Evolutionary conservation across 2,797 vertebrate genomes (phyloP), one percentile per base, ranked within the genome.

Genomic region (Eupleurogrammus muticus): DNA sequence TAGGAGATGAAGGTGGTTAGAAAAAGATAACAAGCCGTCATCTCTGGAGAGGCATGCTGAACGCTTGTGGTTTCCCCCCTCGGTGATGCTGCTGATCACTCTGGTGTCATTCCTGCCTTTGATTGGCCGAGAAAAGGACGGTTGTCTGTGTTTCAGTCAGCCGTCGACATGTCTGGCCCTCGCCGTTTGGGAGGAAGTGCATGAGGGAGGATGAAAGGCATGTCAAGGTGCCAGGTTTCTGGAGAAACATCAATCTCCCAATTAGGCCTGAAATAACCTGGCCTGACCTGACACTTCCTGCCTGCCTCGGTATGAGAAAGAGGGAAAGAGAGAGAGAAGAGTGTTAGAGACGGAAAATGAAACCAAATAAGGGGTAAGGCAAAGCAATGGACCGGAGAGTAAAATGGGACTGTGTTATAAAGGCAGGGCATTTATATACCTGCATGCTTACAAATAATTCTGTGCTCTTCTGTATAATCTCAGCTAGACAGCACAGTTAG

Each of bases 181-280:
- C 57, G 75, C 70, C 52, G 58, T 85, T 84, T 79, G 85, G 83
- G 82, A 92, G 92, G 91, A 90, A 90, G 88, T 89, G 87, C 76
- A 86, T 5, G 66, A 79, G 74, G 74, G 75, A 84, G 81, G 86
- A 86, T 90, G 83, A 92, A 89, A 93, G 89, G 77, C 88, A 88
- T 86, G 92, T 90, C 83, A 86, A 87, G 91, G 90, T 93, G 91
- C 90, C 90, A 91, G 90, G 91, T 92, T 93, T 92, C 91, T 88
- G 75, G 79, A 88, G 86, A 76, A 91, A 82, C 92, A 93, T 93
- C 91, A 92, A 90, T 93, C 90, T 92, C 83, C 81, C 91, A 92
- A 92, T 92, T 92, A 92, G 87, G 86, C 87, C 84, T 88, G 84
- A 92, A 92, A 92, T 92, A 92, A 91, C 89, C 84, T 83, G 80